phyloP scores from a whole-genome alignment of 1,140 invertebrate genomes.

The Gonatopus flavifemur region DNA sequence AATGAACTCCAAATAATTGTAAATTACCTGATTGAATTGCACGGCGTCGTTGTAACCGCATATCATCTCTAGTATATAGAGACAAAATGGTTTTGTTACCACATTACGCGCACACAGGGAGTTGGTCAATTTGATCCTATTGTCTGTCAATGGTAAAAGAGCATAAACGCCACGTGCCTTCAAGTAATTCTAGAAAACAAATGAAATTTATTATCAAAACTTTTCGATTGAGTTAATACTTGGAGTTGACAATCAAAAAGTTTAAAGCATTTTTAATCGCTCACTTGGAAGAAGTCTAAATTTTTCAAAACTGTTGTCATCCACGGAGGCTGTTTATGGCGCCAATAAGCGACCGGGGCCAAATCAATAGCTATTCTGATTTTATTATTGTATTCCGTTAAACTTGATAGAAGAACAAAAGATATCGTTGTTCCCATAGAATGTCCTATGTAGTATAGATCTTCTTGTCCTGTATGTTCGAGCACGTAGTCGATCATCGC shows the following conservation, averaged over 20 bases:
- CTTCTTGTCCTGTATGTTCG: slow-evolving; percentile 48
- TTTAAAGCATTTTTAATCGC: background rate
- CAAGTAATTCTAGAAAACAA: background rate
- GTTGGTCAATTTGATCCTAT: too few species aligned
- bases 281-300: background rate
- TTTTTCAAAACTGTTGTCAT: background rate
- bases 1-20: too few species aligned
- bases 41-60: too few species aligned
- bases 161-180: background rate
- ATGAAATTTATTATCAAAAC: background rate
- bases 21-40: too few species aligned
- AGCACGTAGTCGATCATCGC: slow-evolving; percentile 63
- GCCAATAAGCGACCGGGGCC: slow-evolving; percentile 57
- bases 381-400: slow-evolving; percentile 63
- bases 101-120: too few species aligned
- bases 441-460: slow-evolving; percentile 67
- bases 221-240: background rate
- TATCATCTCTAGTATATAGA: too few species aligned
- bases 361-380: slow-evolving; percentile 57
- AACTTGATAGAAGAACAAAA: slow-evolving; percentile 56
- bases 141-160: background rate
- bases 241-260: background rate
- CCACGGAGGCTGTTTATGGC: background rate
- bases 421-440: slow-evolving; percentile 68
- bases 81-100: too few species aligned